A percentile compares a stretch with the other conserved stretches of the same genome.
Conservation (phyloP, 1,140 invertebrate species). For the Drosophila watanabei region DNA sequence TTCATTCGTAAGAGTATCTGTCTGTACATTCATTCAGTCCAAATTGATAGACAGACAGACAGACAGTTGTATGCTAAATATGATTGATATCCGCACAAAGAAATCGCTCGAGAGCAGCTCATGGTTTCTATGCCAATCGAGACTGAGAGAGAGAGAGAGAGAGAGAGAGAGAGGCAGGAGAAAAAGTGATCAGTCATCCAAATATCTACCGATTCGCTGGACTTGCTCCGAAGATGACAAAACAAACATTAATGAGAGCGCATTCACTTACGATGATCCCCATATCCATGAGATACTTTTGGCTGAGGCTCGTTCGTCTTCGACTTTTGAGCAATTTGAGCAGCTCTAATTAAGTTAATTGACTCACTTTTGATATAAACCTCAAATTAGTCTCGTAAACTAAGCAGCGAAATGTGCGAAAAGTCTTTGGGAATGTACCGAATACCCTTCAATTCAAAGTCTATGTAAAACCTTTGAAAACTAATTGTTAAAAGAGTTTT, state of each 20-base stretch:
- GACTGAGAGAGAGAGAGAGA: background rate
- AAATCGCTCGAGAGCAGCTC: slow-evolving; percentile 21
- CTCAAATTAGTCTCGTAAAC: slow-evolving; percentile 17
- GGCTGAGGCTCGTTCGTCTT: no score
- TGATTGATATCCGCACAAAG: slow-evolving; percentile 68
- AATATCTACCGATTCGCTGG: slow-evolving; percentile 20
- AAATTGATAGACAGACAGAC: slow-evolving; percentile 53
- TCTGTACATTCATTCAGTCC: slow-evolving; percentile 23
- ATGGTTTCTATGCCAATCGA: slow-evolving; percentile 8
- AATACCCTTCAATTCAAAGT: background rate
- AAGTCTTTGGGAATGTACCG: background rate
- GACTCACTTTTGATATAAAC: slow-evolving; percentile 12
- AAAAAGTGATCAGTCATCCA: slow-evolving; percentile 40
- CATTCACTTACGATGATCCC: slow-evolving; percentile 21
- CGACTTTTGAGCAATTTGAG: slow-evolving; percentile 19
- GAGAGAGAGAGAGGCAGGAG: background rate
- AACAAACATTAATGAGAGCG: slow-evolving; percentile 30
- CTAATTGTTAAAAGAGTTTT: background rate
- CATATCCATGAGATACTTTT: slow-evolving; percentile 25
- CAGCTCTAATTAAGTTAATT: slow-evolving; percentile 38
- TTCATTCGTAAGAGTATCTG: slow-evolving; percentile 18
- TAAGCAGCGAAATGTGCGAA: background rate
- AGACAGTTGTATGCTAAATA: slow-evolving; percentile 70
- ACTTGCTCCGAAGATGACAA: slow-evolving; percentile 28
- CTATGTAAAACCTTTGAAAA: background rate